Conservation (phyloP, 2,797 vertebrate species). For the Furcifer pardalis region DNA sequence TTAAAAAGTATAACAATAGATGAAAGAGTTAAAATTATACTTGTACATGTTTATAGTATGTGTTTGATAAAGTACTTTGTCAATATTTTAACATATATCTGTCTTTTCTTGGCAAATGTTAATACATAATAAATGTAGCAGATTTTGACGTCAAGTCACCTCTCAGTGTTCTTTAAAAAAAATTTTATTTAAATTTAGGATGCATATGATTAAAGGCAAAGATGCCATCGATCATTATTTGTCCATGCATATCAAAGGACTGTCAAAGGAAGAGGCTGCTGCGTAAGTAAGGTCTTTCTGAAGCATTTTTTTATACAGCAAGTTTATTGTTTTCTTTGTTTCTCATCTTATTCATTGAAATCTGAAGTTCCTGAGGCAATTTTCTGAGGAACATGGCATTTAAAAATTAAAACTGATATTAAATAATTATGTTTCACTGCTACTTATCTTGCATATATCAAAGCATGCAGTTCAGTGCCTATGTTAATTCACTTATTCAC, state of each 20-base stretch:
- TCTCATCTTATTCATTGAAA: constrained; percentile 72
- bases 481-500: constrained; percentile 74
- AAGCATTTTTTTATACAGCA: constrained; percentile 67
- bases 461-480: constrained; percentile 69
- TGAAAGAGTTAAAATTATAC: constrained; percentile 52
- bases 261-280: constrained; percentile 80
- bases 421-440: constrained; percentile 77
- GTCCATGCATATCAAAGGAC: constrained; percentile 80
- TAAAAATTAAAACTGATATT: constrained; percentile 80
- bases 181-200: constrained; percentile 77
- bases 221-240: constrained; percentile 79
- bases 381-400: constrained; percentile 70
- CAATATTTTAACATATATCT: constrained; percentile 66
- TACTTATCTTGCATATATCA: constrained; percentile 75
- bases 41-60: constrained; percentile 58
- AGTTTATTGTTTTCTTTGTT: constrained; percentile 79
- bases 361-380: constrained; percentile 73
- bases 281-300: constrained; percentile 78
- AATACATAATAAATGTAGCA: constrained; percentile 64
- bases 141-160: constrained; percentile 62
- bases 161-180: constrained; percentile 65
- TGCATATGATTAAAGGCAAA: constrained; percentile 81
- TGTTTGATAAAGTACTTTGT: constrained; percentile 54
- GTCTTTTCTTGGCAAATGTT: constrained; percentile 49
- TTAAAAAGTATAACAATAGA: constrained; percentile 47